A percentile compares a stretch with the other conserved stretches of the same genome.
These are phyloP conservation scores for Crocallis elinguaria DNA, from an alignment of 2,888 invertebrate species.

Conservation along the genomic window DNA sequence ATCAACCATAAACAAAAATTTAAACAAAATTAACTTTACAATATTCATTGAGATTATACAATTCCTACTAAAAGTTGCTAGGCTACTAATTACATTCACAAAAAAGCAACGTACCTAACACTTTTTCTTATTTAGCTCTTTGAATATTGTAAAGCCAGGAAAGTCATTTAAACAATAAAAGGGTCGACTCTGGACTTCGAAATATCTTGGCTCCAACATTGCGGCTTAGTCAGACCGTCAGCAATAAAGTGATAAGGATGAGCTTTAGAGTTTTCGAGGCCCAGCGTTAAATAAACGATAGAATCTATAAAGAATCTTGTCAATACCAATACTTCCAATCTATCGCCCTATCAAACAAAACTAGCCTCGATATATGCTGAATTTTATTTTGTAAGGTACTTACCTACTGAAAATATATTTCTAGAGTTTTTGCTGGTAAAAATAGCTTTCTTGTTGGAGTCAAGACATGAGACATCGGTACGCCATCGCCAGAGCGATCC, in stretches of 20 bases:
- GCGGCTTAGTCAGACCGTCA: too few species aligned
- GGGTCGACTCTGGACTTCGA: constrained; percentile 23
- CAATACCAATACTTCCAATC: too few species aligned
- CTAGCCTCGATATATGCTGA: too few species aligned
- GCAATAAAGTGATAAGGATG: too few species aligned
- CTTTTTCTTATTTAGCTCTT: background rate
- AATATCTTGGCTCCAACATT: constrained; percentile 27
- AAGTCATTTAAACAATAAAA: constrained; percentile 13
- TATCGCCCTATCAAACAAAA: too few species aligned
- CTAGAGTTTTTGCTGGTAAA: too few species aligned
- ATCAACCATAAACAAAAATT: constrained; percentile 37
- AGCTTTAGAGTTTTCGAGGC: background rate
- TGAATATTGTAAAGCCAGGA: constrained; percentile 27
- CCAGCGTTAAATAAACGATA: too few species aligned
- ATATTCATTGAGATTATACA: constrained; percentile 38
- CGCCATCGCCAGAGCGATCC: constrained; percentile 23
- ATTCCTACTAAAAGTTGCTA: too few species aligned
- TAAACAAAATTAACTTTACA: constrained; percentile 40
- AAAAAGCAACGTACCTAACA: too few species aligned
- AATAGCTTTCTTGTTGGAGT: constrained; percentile 12
- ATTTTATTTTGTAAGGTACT: background rate
- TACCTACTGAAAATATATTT: too few species aligned
- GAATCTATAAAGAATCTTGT: too few species aligned
- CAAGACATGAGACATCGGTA: constrained; percentile 15
- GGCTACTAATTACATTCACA: too few species aligned